phyloP scores from a whole-genome alignment of 2,888 invertebrate species.

The Drosophila meridionalis region DNA sequence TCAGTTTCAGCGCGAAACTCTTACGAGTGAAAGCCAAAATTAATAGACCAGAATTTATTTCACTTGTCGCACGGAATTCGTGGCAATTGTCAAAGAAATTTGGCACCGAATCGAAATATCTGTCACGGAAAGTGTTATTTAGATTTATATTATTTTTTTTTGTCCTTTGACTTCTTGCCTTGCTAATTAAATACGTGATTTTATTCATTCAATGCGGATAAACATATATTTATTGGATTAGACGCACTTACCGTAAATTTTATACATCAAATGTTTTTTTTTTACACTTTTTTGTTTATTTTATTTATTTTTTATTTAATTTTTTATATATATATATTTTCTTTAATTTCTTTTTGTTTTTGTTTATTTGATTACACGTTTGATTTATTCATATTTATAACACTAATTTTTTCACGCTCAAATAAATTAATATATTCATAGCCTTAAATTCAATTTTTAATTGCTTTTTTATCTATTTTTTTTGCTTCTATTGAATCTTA shows the following conservation, averaged over 20 bases:
- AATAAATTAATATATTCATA: constrained; percentile 6
- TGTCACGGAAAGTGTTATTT: constrained; percentile 2
- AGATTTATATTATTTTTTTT: background rate
- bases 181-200: background rate
- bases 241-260: constrained; percentile 18
- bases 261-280: background rate
- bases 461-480: background rate
- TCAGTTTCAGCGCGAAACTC: constrained; percentile 43
- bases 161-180: background rate
- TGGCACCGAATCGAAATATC: background rate
- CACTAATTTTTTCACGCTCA: background rate
- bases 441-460: constrained; percentile 1
- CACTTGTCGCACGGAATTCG: background rate
- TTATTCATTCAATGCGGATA: background rate
- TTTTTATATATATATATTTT: no score
- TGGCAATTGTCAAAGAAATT: constrained; percentile 28
- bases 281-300: background rate
- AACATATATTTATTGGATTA: background rate
- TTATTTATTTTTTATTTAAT: background rate
- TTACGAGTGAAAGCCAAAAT: constrained; percentile 13
- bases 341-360: constrained; percentile 1
- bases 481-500: background rate
- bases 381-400: constrained; percentile 29
- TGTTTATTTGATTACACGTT: constrained; percentile 2
- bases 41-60: constrained; percentile 42